Evolutionary conservation across 2,113 vertebrate species (phyloP).

Genomic region (Xiphophorus hellerii): DNA sequence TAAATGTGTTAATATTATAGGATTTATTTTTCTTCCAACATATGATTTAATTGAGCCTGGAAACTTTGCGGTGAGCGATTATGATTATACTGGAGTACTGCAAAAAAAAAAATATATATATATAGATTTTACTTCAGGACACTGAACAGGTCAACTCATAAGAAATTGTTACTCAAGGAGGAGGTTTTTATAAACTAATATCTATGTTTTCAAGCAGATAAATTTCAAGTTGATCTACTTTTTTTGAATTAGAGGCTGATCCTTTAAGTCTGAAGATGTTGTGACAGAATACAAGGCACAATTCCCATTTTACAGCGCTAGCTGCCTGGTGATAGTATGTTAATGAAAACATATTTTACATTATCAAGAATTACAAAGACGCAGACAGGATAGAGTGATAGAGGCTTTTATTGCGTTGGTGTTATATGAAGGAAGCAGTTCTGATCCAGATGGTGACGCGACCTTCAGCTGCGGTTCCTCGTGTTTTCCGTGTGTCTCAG

Average conservation of each 20-base stretch:
- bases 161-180: not conserved
- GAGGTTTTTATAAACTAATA: not conserved
- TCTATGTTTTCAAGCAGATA: not conserved
- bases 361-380: not conserved
- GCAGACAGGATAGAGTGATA: constrained; percentile 22
- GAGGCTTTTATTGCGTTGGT: constrained; percentile 62
- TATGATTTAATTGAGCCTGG: not conserved
- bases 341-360: not conserved
- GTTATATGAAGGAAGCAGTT: constrained; percentile 20
- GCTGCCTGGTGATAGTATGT: not conserved
- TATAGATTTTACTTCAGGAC: not conserved
- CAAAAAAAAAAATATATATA: not conserved
- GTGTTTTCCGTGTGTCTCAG: constrained; percentile 13
- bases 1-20: too few species aligned
- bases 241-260: not conserved
- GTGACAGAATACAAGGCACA: not conserved
- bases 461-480: not conserved
- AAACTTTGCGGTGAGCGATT: not conserved
- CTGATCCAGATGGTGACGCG: not conserved
- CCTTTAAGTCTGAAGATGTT: not conserved
- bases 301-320: not conserved
- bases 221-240: not conserved
- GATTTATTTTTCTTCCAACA: not conserved
- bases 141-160: not conserved
- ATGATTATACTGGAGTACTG: not conserved